These are phyloP conservation scores for Lithobates pipiens DNA, from an alignment of 2,797 vertebrate species.

Conservation along the genomic window DNA sequence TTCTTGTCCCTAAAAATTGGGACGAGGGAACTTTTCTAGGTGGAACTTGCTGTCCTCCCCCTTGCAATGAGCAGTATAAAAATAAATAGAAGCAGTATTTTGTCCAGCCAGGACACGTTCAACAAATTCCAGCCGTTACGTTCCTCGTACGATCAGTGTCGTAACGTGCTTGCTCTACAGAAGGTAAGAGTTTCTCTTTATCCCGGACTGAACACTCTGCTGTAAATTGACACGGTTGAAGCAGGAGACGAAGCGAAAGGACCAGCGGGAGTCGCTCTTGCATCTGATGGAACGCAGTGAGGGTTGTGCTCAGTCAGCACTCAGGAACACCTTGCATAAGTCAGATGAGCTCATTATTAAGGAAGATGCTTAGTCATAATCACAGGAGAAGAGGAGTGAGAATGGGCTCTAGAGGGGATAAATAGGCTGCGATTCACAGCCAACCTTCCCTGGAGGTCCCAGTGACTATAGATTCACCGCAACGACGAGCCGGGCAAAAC, in stretches of 20 bases:
- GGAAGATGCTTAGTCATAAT: constrained; percentile 42
- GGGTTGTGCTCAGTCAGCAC: constrained; percentile 22
- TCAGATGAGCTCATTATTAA: constrained; percentile 49
- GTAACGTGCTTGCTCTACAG: not conserved
- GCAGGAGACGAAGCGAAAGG: constrained; percentile 5
- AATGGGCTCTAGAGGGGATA: constrained; percentile 8
- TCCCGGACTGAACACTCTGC: not conserved
- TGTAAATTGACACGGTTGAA: not conserved
- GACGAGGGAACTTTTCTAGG: no score
- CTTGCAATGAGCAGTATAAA: no score
- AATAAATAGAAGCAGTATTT: no score
- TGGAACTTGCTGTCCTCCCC: no score
- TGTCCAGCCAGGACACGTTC: not conserved
- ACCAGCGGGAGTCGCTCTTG: constrained; percentile 18
- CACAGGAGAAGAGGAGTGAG: constrained; percentile 17
- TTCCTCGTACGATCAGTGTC: not conserved
- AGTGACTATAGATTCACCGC: not conserved
- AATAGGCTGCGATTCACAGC: not conserved
- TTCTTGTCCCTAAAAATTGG: no score
- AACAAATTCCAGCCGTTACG: no score
- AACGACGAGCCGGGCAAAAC: no score
- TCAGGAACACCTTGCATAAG: constrained; percentile 41
- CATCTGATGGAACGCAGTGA: constrained; percentile 12
- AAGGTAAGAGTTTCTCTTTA: no score
- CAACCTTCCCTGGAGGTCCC: not conserved